Percentiles rank a stretch among this genome's conserved stretches.
These are phyloP conservation scores for Zaprionus capensis DNA, from an alignment of 1,140 invertebrate species.

Conservation along the genomic window DNA sequence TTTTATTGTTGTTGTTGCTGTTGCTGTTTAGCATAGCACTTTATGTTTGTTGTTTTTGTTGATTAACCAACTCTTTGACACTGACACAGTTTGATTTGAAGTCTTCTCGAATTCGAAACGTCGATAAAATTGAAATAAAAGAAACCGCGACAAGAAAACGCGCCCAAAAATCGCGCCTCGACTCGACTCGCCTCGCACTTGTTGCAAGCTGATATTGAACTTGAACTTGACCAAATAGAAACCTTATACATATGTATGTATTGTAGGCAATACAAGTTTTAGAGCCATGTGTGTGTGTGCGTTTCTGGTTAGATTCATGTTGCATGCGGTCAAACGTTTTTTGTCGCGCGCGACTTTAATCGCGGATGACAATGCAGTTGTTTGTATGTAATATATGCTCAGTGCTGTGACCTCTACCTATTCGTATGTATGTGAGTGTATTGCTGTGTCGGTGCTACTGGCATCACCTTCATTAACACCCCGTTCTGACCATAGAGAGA, in stretches of 20 bases:
- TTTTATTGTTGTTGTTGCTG: conserved; percentile 38
- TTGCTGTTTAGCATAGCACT: conserved; percentile 69
- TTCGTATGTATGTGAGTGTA: conserved; percentile 15
- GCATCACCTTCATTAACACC: conserved; percentile 49
- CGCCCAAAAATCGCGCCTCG: conserved; percentile 22
- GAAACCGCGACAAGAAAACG: conserved; percentile 7
- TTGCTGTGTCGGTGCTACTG: neutral
- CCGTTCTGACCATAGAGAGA: conserved; percentile 17
- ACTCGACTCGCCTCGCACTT: neutral
- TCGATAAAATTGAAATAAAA: conserved; percentile 8
- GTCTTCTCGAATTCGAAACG: conserved; percentile 50
- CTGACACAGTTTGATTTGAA: conserved; percentile 58
- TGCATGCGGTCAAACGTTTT: conserved; percentile 11
- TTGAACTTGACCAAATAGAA: conserved; percentile 65
- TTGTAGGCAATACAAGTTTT: conserved; percentile 30
- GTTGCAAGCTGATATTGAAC: conserved; percentile 36
- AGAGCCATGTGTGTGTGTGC: neutral
- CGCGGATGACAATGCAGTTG: conserved; percentile 8
- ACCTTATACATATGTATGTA: conserved; percentile 13
- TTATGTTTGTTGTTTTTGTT: conserved; percentile 49
- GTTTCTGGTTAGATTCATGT: neutral
- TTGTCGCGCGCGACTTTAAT: conserved; percentile 29
- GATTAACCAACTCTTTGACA: conserved; percentile 52
- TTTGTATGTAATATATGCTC: conserved; percentile 5
- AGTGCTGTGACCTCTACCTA: conserved; percentile 41